A percentile compares a stretch with the other conserved stretches of the same genome.
Conservation (phyloP, 2,113 vertebrate genomes). For the Erythrolamprus reginae region DNA sequence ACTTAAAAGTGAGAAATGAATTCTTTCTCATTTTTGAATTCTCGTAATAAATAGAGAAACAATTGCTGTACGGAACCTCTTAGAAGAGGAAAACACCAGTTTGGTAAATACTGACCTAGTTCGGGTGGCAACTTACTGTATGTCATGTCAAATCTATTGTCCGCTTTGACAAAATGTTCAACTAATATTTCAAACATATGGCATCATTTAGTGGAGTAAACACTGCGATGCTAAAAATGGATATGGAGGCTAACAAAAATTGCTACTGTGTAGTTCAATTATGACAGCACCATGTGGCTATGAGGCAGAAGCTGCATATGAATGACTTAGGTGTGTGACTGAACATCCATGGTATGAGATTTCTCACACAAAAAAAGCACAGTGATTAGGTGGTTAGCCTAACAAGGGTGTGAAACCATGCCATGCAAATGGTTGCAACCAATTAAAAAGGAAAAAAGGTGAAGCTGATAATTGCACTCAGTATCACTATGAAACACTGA, state of each 20-base stretch:
- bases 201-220: conserved; percentile 3
- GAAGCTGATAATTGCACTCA: neutral
- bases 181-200: neutral
- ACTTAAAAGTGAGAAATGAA: neutral
- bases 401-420: neutral
- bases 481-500: neutral
- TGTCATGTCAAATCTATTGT: neutral
- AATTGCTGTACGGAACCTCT: neutral
- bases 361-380: neutral
- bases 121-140: neutral
- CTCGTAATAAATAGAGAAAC: neutral
- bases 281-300: neutral
- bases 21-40: neutral
- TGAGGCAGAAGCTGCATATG: neutral
- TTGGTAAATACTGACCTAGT: neutral
- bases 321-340: neutral
- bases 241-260: neutral
- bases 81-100: neutral
- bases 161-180: neutral
- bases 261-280: neutral
- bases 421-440: neutral
- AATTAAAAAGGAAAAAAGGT: neutral
- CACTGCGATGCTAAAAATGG: neutral
- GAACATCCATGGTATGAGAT: neutral
- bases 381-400: neutral